phyloP scores from a whole-genome alignment of 1,140 invertebrate species.

The Pseudomyrmex pallidus region DNA sequence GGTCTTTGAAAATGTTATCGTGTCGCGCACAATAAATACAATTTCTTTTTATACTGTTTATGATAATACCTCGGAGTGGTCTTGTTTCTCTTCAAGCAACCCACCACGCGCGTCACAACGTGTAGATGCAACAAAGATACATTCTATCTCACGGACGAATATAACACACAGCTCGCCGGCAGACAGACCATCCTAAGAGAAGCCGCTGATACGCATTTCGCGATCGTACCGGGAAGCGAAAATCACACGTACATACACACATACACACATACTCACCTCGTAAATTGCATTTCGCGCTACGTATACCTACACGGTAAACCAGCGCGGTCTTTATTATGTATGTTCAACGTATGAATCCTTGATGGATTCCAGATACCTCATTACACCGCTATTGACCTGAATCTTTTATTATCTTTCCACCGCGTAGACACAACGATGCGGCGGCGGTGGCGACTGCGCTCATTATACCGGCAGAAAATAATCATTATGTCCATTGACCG shows the following conservation, averaged over 20 bases:
- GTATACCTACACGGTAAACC: constrained; percentile 47
- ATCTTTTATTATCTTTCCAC: constrained; percentile 79
- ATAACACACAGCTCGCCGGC: constrained; percentile 24
- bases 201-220: constrained; percentile 51
- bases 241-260: neutral
- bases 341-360: constrained; percentile 68
- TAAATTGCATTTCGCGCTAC: constrained; percentile 59
- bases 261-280: neutral
- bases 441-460: constrained; percentile 62
- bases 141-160: constrained; percentile 31
- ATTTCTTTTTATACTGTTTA: constrained; percentile 34
- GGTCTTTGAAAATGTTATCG: constrained; percentile 11
- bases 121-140: constrained; percentile 20
- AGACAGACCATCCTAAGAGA: constrained; percentile 41
- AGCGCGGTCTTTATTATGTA: constrained; percentile 57
- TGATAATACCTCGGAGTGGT: constrained; percentile 5
- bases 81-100: neutral
- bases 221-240: constrained; percentile 15
- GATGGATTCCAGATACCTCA: constrained; percentile 76
- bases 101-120: neutral
- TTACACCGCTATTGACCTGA: constrained; percentile 81
- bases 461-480: constrained; percentile 77
- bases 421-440: constrained; percentile 62
- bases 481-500: constrained; percentile 78
- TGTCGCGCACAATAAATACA: constrained; percentile 3